These are phyloP conservation scores for Epirrita christyi DNA, from an alignment of 2,888 invertebrate species.

Conservation along the genomic window DNA sequence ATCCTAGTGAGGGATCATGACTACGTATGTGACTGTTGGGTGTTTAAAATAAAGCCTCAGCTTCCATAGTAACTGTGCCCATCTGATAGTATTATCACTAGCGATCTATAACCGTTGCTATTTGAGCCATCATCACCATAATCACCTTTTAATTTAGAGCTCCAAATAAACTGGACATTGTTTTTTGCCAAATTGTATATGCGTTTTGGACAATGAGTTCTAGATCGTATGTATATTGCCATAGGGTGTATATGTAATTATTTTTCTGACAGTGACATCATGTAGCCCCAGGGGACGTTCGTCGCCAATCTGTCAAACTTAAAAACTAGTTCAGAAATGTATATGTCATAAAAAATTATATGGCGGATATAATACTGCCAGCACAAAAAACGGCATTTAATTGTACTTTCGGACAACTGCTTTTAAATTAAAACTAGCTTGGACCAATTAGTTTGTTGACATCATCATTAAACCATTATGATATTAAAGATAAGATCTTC, in stretches of 20 bases:
- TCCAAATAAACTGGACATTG: slow-evolving; percentile 23
- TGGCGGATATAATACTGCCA: slow-evolving; percentile 22
- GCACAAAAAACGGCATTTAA: slow-evolving; percentile 12
- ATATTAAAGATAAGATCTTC: no score
- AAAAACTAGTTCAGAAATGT: slow-evolving; percentile 44
- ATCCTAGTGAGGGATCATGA: no score
- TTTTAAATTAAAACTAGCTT: slow-evolving; percentile 22
- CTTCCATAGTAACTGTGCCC: neutral
- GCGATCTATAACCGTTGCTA: slow-evolving; percentile 36
- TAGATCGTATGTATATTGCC: slow-evolving; percentile 1
- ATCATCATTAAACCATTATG: slow-evolving; percentile 3
- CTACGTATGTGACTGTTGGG: no score
- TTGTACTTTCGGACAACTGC: slow-evolving; percentile 19
- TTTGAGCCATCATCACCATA: slow-evolving; percentile 29
- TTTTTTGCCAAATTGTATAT: slow-evolving; percentile 9
- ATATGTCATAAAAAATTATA: slow-evolving; percentile 32
- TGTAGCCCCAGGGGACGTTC: slow-evolving; percentile 47
- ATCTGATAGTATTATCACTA: slow-evolving; percentile 49
- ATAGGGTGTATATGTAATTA: slow-evolving; percentile 3
- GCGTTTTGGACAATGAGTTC: slow-evolving; percentile 3
- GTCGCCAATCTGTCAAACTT: slow-evolving; percentile 56
- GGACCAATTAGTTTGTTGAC: slow-evolving; percentile 12
- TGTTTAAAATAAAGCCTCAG: no score
- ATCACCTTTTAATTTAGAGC: slow-evolving; percentile 25
- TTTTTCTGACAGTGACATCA: slow-evolving; percentile 25